Evolutionary conservation across 2,113 vertebrate genomes (phyloP).

Genomic region (Ptilonorhynchus violaceus): DNA sequence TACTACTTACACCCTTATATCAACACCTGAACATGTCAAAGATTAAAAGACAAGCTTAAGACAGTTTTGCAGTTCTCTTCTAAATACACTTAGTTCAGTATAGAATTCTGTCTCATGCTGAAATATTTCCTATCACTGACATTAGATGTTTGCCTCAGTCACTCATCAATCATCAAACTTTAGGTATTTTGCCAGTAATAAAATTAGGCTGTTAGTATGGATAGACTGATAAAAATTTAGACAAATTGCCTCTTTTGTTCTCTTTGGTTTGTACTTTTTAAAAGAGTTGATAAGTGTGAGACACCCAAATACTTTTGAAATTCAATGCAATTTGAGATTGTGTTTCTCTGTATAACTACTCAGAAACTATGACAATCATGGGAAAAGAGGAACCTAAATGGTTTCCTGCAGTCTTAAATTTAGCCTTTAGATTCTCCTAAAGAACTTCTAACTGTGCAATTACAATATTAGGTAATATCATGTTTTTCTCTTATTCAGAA

Average conservation of each 20-base stretch:
- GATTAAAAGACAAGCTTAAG: conserved; percentile 39
- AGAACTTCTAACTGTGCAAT: background rate
- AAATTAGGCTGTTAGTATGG: background rate
- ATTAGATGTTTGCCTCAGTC: conserved; percentile 23
- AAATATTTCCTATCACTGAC: conserved; percentile 35
- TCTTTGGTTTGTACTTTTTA: background rate
- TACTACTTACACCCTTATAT: conserved; percentile 21
- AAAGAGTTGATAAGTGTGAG: background rate
- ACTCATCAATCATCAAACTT: background rate
- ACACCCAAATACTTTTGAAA: background rate
- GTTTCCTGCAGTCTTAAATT: background rate
- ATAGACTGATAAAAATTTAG: background rate
- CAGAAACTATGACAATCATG: background rate
- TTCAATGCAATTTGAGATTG: background rate
- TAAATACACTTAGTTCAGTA: conserved; percentile 34
- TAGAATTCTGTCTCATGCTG: conserved; percentile 37
- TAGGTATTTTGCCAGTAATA: background rate
- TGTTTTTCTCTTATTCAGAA: background rate
- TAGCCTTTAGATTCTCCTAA: background rate
- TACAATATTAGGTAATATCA: background rate
- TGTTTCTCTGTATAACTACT: background rate
- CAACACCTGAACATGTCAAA: conserved; percentile 33
- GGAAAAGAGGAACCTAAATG: background rate
- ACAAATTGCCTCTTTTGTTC: background rate
- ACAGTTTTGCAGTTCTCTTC: conserved; percentile 13